Base-by-base conservation (phyloP, 2,797 vertebrate species). In the Fundulus diaphanus region DNA sequence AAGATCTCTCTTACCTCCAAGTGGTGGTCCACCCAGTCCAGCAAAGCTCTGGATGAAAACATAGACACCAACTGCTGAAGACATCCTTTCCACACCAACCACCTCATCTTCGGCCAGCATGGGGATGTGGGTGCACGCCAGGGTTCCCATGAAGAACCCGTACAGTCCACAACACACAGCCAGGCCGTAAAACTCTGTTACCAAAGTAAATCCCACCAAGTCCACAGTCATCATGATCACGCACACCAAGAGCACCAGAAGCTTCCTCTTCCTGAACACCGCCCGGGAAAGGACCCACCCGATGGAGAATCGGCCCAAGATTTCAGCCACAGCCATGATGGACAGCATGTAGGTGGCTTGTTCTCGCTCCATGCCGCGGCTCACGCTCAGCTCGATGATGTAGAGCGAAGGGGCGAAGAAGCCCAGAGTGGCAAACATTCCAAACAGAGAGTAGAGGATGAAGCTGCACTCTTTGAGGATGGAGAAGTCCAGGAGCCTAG, bases 341-440 rank as follows among this genome's bases (percentile, higher is more conserved):
- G 97, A 98, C 1, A 99, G 90, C 81, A 98, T 95, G 87, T 96
- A 97, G 0, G 96, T 92, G 0, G 98, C 96, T 0, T 54, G 89
- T 18, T 96, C 94, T 3, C 95, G 95, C 70, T 93, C 49, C 0
- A 99, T 93, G 7, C 96, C 97, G 1, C 95, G 93, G 70, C 95
- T 97, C 80, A 97, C 93, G 2, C 96, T 96, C 87, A 99, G 90
- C 9, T 98, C 96, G 0, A 99, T 98, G 89, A 99, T 89, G 88
- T 98, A 99, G 42, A 99, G 92, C 3, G 94, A 96, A 0, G 98
- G 98, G 0, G 97, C 98, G 0, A 99, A 99, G 93, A 99, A 99
- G 52, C 97, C 98, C 56, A 99, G 90, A 0, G 97, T 99, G 81
- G 97, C 97, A 3, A 99, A 99, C 12, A 99, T 96, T 44, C 98